Percentiles rank a stretch among this genome's conserved stretches.
phyloP scores from a whole-genome alignment of 2,888 invertebrate genomes.

The Ethmia dodecea region DNA sequence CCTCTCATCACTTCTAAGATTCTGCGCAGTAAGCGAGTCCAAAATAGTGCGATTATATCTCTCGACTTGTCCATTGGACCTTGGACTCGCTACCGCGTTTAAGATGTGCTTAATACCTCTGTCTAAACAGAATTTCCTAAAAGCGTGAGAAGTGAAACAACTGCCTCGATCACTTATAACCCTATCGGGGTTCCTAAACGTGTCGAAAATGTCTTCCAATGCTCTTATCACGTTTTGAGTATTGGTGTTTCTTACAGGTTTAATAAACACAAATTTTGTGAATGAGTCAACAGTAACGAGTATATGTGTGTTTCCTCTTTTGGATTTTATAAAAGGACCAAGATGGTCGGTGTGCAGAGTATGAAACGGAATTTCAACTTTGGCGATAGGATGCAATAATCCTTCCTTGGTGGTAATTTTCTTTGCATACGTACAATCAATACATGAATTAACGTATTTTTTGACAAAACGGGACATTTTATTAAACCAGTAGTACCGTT shows the following conservation, averaged over 20 bases:
- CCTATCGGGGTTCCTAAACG: slow-evolving; percentile 4
- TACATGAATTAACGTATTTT: no score
- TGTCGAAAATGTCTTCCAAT: slow-evolving; percentile 6
- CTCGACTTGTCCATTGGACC: slow-evolving; percentile 2
- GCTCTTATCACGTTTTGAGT: slow-evolving; percentile 11
- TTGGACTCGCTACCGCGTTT: slow-evolving; percentile 3
- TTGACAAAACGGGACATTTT: no score
- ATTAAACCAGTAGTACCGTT: no score
- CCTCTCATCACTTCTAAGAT: background rate
- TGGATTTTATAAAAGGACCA: slow-evolving; percentile 11
- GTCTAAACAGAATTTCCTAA: slow-evolving; percentile 5
- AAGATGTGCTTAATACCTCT: slow-evolving; percentile 1
- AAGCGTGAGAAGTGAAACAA: slow-evolving; percentile 9
- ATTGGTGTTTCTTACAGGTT: slow-evolving; percentile 18
- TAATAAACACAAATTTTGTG: slow-evolving; percentile 8
- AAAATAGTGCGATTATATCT: background rate
- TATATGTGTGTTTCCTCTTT: slow-evolving; percentile 14
- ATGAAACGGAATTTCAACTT: background rate
- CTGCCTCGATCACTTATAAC: slow-evolving; percentile 8
- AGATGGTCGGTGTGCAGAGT: background rate
- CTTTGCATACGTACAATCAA: no score
- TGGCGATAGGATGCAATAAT: background rate
- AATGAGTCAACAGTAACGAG: slow-evolving; percentile 17
- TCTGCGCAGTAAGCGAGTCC: background rate
- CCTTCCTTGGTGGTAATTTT: no score